Base-by-base conservation (phyloP, 2,797 vertebrate species). In the Paedocypris micromegethes region DNA sequence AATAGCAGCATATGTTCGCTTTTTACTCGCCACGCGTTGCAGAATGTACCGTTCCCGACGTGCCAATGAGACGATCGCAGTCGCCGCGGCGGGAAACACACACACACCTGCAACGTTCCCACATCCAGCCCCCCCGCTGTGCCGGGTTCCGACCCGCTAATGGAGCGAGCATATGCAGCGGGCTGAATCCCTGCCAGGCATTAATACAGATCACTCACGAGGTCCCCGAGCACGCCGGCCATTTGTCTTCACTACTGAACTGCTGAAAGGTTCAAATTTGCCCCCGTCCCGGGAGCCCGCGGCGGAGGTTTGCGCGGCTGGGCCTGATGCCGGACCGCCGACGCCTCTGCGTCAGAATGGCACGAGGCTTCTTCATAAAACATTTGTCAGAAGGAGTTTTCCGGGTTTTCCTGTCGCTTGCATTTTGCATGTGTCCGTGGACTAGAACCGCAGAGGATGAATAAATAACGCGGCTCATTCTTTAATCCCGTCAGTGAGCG, bases 221-320 rank as follows among this genome's bases (percentile, higher is more conserved):
- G 86, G 81, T 69, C 82, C 78, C 60, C 74, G 84, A 85, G 86
- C 83, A 86, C 83, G 82, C 79, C 61, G 77, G 86, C 85, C 87
- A 88, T 91, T 91, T 90, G 86, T 91, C 89, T 89, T 89, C 84
- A 87, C 85, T 87, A 87, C 84, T 77, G 80, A 83, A 83, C 80
- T 38, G 78, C 80, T 85, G 86, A 90, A 87, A 88, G 86, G 86
- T 86, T 84, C 77, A 83, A 83, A 85, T 73, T 78, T 85, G 83
- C 85, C 77, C 84, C 86, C 82, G 86, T 86, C 86, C 81, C 79
- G 46, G n/a, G 75, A 75, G 77, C 70, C 47, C 64, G 43, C 68
- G 9, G 52, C 46, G 49, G 52, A 59, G 67, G 43, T 69, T 43
- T 49, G 50, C 67, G 43, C 52, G 40, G 48, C 39, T 9, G 9